A percentile compares a stretch with the other conserved stretches of the same genome.
These are phyloP conservation scores for Lutjanus argentimaculatus DNA, from an alignment of 2,797 vertebrate genomes.

Conservation along the genomic window DNA sequence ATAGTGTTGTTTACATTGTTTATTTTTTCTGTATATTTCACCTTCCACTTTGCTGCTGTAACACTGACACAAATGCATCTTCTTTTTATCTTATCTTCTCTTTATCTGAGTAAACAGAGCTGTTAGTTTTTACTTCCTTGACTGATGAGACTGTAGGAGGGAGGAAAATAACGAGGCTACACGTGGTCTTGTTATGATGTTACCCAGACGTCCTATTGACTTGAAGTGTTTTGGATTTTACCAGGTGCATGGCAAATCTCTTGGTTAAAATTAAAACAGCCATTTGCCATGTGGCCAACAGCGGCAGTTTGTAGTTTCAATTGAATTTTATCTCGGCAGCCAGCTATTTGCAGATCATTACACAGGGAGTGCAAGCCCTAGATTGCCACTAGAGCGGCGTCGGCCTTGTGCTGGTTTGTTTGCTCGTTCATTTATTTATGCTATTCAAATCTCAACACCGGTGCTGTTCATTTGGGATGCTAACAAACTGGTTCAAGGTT, in stretches of 20 bases:
- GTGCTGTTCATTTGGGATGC: conserved; percentile 78
- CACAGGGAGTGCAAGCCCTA: conserved; percentile 65
- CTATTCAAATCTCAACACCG: conserved; percentile 79
- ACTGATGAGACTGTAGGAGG: conserved; percentile 17
- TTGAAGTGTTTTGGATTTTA: conserved; percentile 71
- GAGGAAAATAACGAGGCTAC: conserved; percentile 36
- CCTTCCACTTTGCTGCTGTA: no score
- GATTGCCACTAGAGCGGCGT: conserved; percentile 71
- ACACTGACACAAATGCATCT: no score
- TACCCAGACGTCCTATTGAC: conserved; percentile 68
- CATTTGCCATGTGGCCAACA: conserved; percentile 75
- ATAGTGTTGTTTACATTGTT: no score
- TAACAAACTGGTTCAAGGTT: conserved; percentile 84
- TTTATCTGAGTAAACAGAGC: not conserved
- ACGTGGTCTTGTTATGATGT: conserved; percentile 58
- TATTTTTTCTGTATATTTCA: no score
- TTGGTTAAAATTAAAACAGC: conserved; percentile 68
- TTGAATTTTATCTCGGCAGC: conserved; percentile 81
- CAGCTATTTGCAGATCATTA: conserved; percentile 87
- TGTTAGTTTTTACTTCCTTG: conserved; percentile 14
- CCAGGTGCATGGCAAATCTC: conserved; percentile 70
- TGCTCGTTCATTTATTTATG: conserved; percentile 84
- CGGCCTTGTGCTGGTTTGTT: conserved; percentile 78
- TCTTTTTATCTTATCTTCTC: no score
- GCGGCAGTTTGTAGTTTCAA: conserved; percentile 73